Evolutionary conservation across 2,797 vertebrate genomes (phyloP).

Genomic region (Enteromius trimaculatus): DNA sequence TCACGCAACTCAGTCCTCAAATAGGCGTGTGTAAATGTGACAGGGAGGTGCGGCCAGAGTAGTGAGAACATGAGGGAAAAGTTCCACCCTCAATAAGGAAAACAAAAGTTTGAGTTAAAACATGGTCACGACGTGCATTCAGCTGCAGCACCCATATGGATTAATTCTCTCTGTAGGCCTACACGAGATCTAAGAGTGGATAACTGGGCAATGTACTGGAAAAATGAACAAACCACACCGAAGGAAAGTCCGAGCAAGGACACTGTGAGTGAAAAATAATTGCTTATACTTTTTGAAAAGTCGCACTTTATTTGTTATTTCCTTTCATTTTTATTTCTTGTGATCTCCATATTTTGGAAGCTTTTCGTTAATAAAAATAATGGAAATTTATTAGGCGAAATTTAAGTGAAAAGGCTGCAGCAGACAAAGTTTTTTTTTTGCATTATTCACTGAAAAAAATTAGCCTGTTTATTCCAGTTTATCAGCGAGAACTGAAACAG

Average conservation of each 20-base stretch:
- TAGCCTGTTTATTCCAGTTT: neutral
- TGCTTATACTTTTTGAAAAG: neutral
- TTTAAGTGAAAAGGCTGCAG: neutral
- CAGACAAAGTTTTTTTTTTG: neutral
- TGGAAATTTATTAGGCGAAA: neutral
- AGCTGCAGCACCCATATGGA: conserved; percentile 48
- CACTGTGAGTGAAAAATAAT: conserved; percentile 76
- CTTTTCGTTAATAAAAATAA: neutral
- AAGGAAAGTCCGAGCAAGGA: conserved; percentile 80
- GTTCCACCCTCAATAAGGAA: conserved; percentile 77
- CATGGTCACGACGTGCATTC: conserved; percentile 65
- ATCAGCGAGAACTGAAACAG: neutral
- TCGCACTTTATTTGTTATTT: neutral
- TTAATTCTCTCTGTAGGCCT: conserved; percentile 4
- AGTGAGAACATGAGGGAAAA: conserved; percentile 54
- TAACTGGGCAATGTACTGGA: conserved; percentile 81
- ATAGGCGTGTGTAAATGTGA: conserved; percentile 75
- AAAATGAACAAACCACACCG: conserved; percentile 78
- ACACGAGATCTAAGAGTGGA: conserved; percentile 30
- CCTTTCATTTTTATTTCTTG: neutral
- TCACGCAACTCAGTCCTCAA: conserved; percentile 43
- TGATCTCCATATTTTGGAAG: neutral
- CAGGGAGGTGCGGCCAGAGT: conserved; percentile 77
- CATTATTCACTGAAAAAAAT: neutral
- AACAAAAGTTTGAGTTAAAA: conserved; percentile 78